Percentiles rank a stretch among this genome's conserved stretches.
Evolutionary conservation across 1,140 invertebrate species (phyloP).

Genomic region (Eciton burchellii): DNA sequence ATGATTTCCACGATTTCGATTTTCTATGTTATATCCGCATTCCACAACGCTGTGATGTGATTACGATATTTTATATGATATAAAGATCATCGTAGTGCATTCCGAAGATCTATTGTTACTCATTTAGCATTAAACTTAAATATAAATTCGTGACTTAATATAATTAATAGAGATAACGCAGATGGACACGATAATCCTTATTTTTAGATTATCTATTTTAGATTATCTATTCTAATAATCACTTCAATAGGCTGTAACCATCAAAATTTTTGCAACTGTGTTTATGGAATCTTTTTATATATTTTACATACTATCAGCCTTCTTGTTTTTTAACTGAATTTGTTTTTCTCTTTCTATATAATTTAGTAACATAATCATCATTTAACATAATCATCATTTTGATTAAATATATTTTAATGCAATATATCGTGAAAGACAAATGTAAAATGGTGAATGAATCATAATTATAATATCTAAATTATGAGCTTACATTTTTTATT

Average conservation of each 20-base stretch:
- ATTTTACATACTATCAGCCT: neutral
- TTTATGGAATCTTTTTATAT: slow-evolving; percentile 17
- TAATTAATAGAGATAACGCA: slow-evolving; percentile 2
- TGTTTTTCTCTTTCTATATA: neutral
- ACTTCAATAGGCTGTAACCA: neutral
- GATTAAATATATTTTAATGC: slow-evolving; percentile 13
- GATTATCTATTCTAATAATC: slow-evolving; percentile 33
- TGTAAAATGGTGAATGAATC: slow-evolving; percentile 50
- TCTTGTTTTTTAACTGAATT: neutral
- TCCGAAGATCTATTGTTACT: neutral
- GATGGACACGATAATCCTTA: slow-evolving; percentile 27
- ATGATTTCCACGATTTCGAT: neutral
- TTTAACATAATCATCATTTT: neutral
- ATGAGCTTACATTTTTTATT: slow-evolving; percentile 5
- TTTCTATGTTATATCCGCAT: slow-evolving; percentile 12
- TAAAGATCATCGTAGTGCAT: neutral
- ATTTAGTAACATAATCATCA: neutral
- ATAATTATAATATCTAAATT: slow-evolving; percentile 19
- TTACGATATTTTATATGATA: neutral
- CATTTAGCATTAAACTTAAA: slow-evolving; percentile 27
- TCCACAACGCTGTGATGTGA: slow-evolving; percentile 33
- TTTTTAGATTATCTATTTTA: slow-evolving; percentile 8
- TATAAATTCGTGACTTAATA: neutral
- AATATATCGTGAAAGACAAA: slow-evolving; percentile 9
- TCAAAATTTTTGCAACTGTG: slow-evolving; percentile 2